These are phyloP conservation scores for Pristionchus fissidentatus DNA, from an alignment of 2,888 invertebrate genomes.

Conservation along the genomic window DNA sequence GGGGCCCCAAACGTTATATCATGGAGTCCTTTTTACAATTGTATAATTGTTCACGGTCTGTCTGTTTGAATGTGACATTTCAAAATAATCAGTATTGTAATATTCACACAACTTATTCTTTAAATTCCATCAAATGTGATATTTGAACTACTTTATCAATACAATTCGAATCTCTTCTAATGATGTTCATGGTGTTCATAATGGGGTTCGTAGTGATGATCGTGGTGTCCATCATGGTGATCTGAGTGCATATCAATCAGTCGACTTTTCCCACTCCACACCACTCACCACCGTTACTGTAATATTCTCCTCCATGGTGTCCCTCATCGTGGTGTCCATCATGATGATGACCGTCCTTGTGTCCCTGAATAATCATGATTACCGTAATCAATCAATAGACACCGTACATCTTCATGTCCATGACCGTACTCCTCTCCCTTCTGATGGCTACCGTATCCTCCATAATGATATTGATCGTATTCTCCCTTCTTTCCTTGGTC, in stretches of 20 bases:
- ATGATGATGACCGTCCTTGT: slow-evolving; percentile 3
- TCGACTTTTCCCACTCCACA: background rate
- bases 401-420: background rate
- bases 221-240: slow-evolving; percentile 17
- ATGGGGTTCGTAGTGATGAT: background rate
- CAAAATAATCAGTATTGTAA: no score
- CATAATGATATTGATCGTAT: background rate
- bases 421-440: slow-evolving; percentile 10
- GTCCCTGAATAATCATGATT: background rate
- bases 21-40: no score
- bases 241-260: slow-evolving; percentile 2
- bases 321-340: background rate
- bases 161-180: background rate
- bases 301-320: slow-evolving; percentile 1
- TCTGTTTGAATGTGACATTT: no score
- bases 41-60: no score
- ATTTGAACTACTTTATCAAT: no score
- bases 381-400: background rate
- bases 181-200: background rate
- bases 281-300: background rate
- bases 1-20: no score
- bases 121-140: no score
- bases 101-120: no score
- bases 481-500: background rate
- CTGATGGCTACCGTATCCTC: slow-evolving; percentile 2